Percentiles rank a stretch among this genome's conserved stretches.
phyloP scores from a whole-genome alignment of 1,140 invertebrate species.

The Papilio polytes region DNA sequence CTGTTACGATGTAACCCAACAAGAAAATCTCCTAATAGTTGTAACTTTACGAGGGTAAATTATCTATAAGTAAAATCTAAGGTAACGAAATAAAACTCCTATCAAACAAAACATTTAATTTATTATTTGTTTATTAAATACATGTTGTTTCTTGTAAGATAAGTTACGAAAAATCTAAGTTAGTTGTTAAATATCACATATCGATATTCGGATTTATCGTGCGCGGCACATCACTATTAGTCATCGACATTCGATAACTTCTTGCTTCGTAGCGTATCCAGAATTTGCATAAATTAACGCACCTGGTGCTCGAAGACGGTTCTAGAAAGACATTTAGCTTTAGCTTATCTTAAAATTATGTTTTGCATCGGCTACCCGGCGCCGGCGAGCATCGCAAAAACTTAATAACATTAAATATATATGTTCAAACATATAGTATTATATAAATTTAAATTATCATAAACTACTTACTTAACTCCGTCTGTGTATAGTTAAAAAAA shows the following conservation, averaged over 20 bases:
- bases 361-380: constrained; percentile 1
- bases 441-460: background rate
- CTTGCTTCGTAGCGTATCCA: background rate
- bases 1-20: background rate
- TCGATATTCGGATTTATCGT: background rate
- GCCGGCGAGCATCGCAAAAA: constrained; percentile 9
- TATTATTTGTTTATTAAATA: no score
- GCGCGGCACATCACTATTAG: background rate
- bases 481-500: no score
- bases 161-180: background rate
- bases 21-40: background rate
- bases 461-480: background rate
- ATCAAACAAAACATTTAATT: no score
- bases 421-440: background rate
- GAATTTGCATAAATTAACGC: constrained; percentile 3
- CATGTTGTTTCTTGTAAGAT: no score
- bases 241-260: background rate
- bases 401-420: background rate
- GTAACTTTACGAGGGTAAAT: background rate
- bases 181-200: background rate
- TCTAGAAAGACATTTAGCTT: constrained; percentile 2
- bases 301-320: background rate
- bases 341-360: background rate
- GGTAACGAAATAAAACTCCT: background rate
- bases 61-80: background rate